phyloP scores from a whole-genome alignment of 53 echinoderm and acorn worm species.

The Holothuria scabra region DNA sequence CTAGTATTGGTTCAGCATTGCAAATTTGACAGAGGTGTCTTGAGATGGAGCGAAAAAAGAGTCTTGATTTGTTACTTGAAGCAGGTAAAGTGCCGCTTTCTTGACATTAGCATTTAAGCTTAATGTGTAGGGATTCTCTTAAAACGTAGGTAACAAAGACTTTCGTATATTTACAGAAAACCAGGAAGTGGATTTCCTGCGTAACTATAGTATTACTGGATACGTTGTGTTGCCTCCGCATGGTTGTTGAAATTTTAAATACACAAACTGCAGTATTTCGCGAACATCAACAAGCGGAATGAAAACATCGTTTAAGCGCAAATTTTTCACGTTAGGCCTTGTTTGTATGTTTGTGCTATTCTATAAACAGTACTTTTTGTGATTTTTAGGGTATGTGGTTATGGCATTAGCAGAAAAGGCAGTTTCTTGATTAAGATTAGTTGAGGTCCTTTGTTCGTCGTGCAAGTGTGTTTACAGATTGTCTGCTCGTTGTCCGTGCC shows the following conservation, averaged over 20 bases:
- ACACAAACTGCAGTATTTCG: background rate
- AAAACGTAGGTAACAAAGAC: no score
- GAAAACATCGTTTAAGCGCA: no score
- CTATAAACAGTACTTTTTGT: no score
- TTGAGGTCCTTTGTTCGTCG: no score
- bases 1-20: background rate
- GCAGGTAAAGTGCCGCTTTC: conserved; percentile 71
- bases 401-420: no score
- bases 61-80: conserved; percentile 83
- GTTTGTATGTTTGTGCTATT: no score
- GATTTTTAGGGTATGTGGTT: no score
- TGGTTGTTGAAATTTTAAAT: conserved; percentile 26
- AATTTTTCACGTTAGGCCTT: no score
- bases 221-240: background rate
- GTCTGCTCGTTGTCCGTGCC: background rate
- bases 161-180: conserved; percentile 34
- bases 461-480: conserved; percentile 24
- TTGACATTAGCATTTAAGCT: background rate
- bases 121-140: background rate
- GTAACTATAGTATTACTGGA: background rate
- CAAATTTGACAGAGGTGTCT: background rate
- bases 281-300: no score
- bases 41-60: conserved; percentile 68
- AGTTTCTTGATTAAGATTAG: no score
- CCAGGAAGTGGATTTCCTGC: conserved; percentile 84